phyloP scores from a whole-genome alignment of 2,888 invertebrate genomes.

The Enoplolaimus lenunculus region DNA sequence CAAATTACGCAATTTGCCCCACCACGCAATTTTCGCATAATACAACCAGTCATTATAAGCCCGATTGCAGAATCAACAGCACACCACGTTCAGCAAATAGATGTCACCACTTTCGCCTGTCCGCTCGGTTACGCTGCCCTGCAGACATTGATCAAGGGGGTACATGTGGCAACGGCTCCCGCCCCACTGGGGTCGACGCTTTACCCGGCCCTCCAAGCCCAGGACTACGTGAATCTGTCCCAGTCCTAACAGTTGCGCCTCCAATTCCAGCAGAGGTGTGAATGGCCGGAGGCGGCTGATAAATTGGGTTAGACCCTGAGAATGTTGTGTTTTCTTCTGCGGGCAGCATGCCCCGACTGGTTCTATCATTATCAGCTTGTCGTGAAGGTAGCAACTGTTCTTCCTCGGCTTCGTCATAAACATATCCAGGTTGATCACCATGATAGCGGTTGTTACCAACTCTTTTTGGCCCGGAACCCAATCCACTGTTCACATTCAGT shows the following conservation, averaged over 20 bases:
- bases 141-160: slow-evolving; percentile 73
- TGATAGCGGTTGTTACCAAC: slow-evolving; percentile 24
- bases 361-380: neutral
- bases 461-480: slow-evolving; percentile 74
- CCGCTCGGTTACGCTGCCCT: too few relatives aligned
- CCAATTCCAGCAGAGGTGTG: slow-evolving; percentile 40
- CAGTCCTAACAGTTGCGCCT: too few relatives aligned
- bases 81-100: too few relatives aligned
- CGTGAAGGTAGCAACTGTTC: slow-evolving; percentile 2
- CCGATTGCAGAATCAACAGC: too few relatives aligned
- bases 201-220: slow-evolving; percentile 49
- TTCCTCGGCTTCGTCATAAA: neutral
- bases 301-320: slow-evolving; percentile 52
- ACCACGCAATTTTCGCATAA: too few relatives aligned
- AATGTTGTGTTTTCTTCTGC: too few relatives aligned
- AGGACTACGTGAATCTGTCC: too few relatives aligned
- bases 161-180: slow-evolving; percentile 89
- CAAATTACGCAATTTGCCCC: too few relatives aligned
- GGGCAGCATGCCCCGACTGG: too few relatives aligned
- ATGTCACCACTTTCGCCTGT: too few relatives aligned
- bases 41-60: too few relatives aligned
- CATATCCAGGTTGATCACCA: neutral
- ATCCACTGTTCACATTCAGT: slow-evolving; percentile 82
- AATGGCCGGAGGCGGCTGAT: slow-evolving; percentile 77
- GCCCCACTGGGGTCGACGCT: slow-evolving; percentile 60